Evolutionary conservation across 1,140 invertebrate species (phyloP), one percentile per base, ranked within the genome.

Genomic region (Oedothorax gibbosus): DNA sequence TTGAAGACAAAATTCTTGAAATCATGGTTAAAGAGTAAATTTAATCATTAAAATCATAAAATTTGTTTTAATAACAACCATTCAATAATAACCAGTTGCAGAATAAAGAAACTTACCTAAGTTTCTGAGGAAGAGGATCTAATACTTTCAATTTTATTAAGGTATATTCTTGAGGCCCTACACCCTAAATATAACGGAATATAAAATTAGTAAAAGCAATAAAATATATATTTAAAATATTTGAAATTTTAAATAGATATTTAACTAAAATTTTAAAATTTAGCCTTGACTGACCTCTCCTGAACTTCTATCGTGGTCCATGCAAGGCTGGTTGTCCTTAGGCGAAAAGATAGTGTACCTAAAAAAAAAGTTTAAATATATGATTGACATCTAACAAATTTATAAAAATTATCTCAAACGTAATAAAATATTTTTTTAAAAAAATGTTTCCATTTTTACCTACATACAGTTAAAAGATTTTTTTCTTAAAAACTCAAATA

Each of bases 161-260:
- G 7, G 98, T 99, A 89, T 99, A 99, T 90, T 99, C 98, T 90
- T 99, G 98, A 10, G 98, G 97, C 0, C 96, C 98, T 66, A 99
- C 98, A 79, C 98, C 98, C 90, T 91, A 83, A 49, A 86, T 12
- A 79, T 49, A 60, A 86, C n/a, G 64, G 9, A 71, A 82, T 62
- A 15, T 64, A 4, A 64, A 12, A 60, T 14, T 60, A 60, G 12
- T 14, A 60, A 72, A 82, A 80, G 1, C n/a, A 73, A 12, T 7
- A 35, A 10, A 73, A 54, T 18, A 56, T 54, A 73, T 57, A 8
- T 21, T 51, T 71, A 21, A 50, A 71, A 12, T 60, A 60, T 60
- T 60, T 60, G 9, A 60, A 3, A 60, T n/a, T 60, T 12, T 60
- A 60, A 60, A 4, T 60, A 35, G 1, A 35, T 35, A 14, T 60